These are phyloP conservation scores for Marasmarcha lunaedactyla DNA, from an alignment of 2,888 invertebrate species.

Conservation along the genomic window DNA sequence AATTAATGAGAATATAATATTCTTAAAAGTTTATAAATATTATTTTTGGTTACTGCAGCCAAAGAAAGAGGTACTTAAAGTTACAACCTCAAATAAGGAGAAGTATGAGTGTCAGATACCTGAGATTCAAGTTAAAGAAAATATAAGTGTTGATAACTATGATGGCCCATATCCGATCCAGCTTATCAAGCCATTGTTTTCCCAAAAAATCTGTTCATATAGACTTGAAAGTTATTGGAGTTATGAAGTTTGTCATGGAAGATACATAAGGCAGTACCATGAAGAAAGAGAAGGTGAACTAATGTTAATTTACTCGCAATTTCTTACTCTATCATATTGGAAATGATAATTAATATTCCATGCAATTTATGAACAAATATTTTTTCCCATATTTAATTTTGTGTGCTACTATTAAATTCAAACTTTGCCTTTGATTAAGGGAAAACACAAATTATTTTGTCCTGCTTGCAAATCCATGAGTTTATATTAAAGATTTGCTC, in stretches of 20 bases:
- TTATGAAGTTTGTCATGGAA: conserved; percentile 95
- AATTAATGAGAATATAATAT: too few species aligned
- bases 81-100: conserved; percentile 84
- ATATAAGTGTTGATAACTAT: conserved; percentile 71
- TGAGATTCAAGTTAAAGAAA: conserved; percentile 65
- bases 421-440: too few species aligned
- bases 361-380: too few species aligned
- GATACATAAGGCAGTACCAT: conserved; percentile 92
- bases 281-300: conserved; percentile 85
- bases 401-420: too few species aligned
- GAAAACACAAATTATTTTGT: too few species aligned
- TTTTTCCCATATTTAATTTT: too few species aligned
- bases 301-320: neutral
- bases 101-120: conserved; percentile 87
- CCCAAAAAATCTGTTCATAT: conserved; percentile 85
- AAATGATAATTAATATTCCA: too few species aligned
- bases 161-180: conserved; percentile 82
- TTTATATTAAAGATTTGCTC: too few species aligned
- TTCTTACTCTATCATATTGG: neutral
- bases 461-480: too few species aligned
- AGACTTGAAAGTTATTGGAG: conserved; percentile 94
- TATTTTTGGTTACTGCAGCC: neutral
- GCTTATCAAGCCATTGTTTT: conserved; percentile 81
- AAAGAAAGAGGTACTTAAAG: conserved; percentile 71
- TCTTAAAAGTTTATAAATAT: too few species aligned